Base-by-base conservation (phyloP, 2,113 vertebrate genomes). In the Lagopus leucura region DNA sequence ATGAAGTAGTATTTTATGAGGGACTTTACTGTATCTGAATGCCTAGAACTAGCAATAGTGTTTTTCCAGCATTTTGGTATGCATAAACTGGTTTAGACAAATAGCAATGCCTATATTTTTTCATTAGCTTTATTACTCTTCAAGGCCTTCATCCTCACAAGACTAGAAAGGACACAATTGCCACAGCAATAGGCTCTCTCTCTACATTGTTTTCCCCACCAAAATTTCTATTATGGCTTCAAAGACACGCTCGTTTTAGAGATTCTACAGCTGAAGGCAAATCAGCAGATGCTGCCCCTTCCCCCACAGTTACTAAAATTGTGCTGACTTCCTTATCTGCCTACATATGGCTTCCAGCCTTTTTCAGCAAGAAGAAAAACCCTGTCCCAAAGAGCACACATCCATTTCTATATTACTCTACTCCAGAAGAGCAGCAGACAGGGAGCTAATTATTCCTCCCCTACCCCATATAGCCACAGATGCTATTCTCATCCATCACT, bases 401-500 rank as follows among this genome's bases (percentile, higher is more conserved):
- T 27, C 54, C 32, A 0, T 76, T 52, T 38, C 66, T 12, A 60
- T 1, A 2, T 28, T 52, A 50, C 38, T 67, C 55, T 30, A 43
- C 38, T 67, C 57, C 27, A 28, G 43, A 21, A 22, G 28, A 48
- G 16, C 15, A 71, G 74, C 19, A 91, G 66, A 52, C 38, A 27
- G 60, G 21, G 40, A 94, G 54, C 43, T 52, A 40, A 86, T 90
- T 86, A 67, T 91, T 92, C 61, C 64, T 86, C 72, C 74, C 64
- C 67, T 71, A 50, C 9, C 69, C 52, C 73, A 13, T 75, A 48
- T 5, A 81, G 52, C 25, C 21, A 25, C 60, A 50, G 65, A 48
- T 30, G 34, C 80, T 84, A 57, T 28, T 94, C 81, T 32, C 48
- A 72, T 58, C 60, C 18, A 3, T 5, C 4, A 4, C 25, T 32